A percentile compares a stretch with the other conserved stretches of the same genome.
These are phyloP conservation scores for Laticauda laticaudata DNA, from an alignment of 2,113 vertebrate species.

Conservation along the genomic window DNA sequence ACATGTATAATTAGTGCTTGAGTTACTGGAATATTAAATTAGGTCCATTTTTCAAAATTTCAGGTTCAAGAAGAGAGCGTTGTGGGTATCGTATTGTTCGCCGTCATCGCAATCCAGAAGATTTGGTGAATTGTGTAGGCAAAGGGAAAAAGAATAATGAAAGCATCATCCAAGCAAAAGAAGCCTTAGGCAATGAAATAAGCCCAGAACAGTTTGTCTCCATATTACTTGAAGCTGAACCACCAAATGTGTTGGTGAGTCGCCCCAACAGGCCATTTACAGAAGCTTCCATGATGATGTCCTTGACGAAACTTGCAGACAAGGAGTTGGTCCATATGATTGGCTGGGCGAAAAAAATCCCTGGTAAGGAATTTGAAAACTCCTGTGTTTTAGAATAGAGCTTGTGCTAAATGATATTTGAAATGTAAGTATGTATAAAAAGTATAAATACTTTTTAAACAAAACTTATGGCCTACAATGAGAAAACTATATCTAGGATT, in stretches of 20 bases:
- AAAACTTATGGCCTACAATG: background rate
- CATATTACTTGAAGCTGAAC: constrained; percentile 88
- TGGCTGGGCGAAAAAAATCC: constrained; percentile 97
- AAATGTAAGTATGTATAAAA: background rate
- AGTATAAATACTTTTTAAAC: background rate
- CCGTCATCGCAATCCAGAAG: constrained; percentile 73
- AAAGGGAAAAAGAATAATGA: constrained; percentile 52
- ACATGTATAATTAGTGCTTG: background rate
- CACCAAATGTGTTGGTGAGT: constrained; percentile 87
- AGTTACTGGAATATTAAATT: background rate
- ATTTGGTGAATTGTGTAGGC: constrained; percentile 60
- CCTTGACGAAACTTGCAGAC: constrained; percentile 93
- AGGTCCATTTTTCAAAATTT: background rate
- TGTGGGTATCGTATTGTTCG: constrained; percentile 82
- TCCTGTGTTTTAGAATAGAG: background rate
- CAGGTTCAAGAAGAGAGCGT: constrained; percentile 88
- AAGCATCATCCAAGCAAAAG: constrained; percentile 37
- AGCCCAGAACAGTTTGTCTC: constrained; percentile 88
- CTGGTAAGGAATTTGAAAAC: constrained; percentile 71
- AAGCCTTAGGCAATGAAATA: constrained; percentile 63
- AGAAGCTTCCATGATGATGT: constrained; percentile 96
- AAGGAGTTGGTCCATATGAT: constrained; percentile 97
- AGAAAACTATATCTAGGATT: background rate
- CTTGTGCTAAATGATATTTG: background rate
- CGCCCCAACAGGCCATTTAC: constrained; percentile 89